Percentiles rank a stretch among this genome's conserved stretches.
Conservation (phyloP, 2,797 vertebrate genomes). For the Allobates femoralis region DNA sequence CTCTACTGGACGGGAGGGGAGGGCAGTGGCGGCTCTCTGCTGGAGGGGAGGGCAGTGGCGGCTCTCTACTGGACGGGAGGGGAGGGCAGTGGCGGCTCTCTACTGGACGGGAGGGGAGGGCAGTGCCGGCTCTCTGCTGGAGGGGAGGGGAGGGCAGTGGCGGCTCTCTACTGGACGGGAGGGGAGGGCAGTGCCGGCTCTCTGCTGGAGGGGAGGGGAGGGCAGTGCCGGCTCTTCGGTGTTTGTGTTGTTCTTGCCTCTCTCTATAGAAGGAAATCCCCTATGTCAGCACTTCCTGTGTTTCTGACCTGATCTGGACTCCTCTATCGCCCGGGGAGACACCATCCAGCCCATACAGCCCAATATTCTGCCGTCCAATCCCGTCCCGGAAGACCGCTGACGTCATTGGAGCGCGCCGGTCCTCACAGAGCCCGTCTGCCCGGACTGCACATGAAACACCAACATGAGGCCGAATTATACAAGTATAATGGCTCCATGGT, state of each 20-base stretch:
- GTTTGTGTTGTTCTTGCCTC: slow-evolving; percentile 8
- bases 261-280: slow-evolving; percentile 9
- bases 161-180: no score
- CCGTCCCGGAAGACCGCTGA: background rate
- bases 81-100: no score
- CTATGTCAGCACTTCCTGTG: slow-evolving; percentile 39
- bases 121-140: no score
- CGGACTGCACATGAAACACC: background rate
- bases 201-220: background rate
- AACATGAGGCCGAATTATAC: background rate
- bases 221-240: background rate
- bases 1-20: no score
- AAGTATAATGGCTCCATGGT: background rate
- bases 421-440: background rate
- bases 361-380: background rate
- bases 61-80: no score
- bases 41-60: background rate
- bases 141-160: no score
- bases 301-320: slow-evolving; percentile 49
- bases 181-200: no score
- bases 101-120: no score
- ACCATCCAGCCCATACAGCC: slow-evolving; percentile 17
- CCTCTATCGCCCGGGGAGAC: slow-evolving; percentile 36
- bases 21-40: no score
- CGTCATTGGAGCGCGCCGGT: slow-evolving; percentile 17